Evolutionary conservation across 2,797 vertebrate genomes (phyloP), one percentile per base, ranked within the genome.

Genomic region (Sebastes wilsoni): DNA sequence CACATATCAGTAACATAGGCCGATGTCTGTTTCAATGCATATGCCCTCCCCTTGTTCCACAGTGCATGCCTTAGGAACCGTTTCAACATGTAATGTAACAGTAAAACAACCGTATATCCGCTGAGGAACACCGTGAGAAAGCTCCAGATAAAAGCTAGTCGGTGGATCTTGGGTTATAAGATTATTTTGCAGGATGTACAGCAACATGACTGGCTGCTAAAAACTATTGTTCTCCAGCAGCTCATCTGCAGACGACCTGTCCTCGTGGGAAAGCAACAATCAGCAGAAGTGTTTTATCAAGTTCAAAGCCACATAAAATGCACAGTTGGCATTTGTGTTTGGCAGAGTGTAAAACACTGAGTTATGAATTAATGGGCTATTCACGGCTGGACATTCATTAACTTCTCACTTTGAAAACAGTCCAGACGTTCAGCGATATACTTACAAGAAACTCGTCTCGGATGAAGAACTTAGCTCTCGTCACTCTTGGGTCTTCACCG

Each of bases 401-500:
- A 60, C 34, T 72, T 28, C 52, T 46, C 55, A 9, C 49, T 32
- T 38, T 22, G 70, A 36, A 36, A 64, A 36, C 56, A 5, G 46
- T 12, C 28, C 22, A 36, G 16, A 71, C 3, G 5, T 27, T 3
- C 3, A 18, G 38, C 0, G 8, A 64, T 12, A 32, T 72, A 94
- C 97, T 96, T 93, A 99, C 98, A 94, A 99, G 94, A 94, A 99
- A 99, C 93, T 99, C 98, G 72, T 99, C 98, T 85, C 98, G 96
- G 94, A 99, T 99, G 93, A 99, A 99, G 95, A 98, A 99, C 93
- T 99, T 99, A 70, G 98, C 98, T 96, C 98, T 97, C 23, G 98
- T 99, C 84, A 99, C 98, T 97, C 97, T 97, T 55, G 98, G 98
- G 93, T 99, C 98, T 93, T 99, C 98, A 85, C 98, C 98, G 4